phyloP scores from a whole-genome alignment of 2,113 vertebrate genomes.

The Brachirus orientalis region DNA sequence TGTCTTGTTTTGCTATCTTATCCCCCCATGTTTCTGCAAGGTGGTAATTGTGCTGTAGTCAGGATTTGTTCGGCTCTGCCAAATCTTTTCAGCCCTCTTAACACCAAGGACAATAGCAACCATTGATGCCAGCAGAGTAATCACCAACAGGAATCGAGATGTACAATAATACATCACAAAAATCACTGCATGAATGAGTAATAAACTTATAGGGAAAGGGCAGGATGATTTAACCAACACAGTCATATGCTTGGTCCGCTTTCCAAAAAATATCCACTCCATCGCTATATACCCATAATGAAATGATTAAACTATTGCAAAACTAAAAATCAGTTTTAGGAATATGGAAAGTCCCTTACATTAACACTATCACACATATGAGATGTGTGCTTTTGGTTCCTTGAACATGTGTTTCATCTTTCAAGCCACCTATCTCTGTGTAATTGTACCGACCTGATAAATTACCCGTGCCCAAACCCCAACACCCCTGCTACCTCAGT shows the following conservation, averaged over 20 bases:
- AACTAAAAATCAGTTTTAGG: conserved; percentile 16
- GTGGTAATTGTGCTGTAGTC: conserved; percentile 43
- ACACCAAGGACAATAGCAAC: conserved; percentile 35
- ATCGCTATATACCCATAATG: conserved; percentile 9
- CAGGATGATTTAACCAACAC: conserved; percentile 30
- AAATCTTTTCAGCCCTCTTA: conserved; percentile 45
- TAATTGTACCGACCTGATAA: conserved; percentile 28
- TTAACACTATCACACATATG: conserved; percentile 9
- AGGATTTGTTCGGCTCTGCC: conserved; percentile 26
- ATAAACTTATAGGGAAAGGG: conserved; percentile 19
- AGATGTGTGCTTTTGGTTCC: conserved; percentile 1
- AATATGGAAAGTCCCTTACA: conserved; percentile 42
- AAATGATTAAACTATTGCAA: conserved; percentile 37
- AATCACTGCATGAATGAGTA: conserved; percentile 34
- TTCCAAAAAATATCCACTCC: conserved; percentile 16
- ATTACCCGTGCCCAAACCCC: conserved; percentile 12
- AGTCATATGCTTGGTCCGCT: conserved; percentile 42
- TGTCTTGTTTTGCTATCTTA: conserved; percentile 13
- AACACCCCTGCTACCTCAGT: conserved; percentile 7
- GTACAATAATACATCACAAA: conserved; percentile 38
- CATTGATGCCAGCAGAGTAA: conserved; percentile 37
- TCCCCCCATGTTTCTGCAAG: conserved; percentile 6
- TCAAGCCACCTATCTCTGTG: conserved; percentile 11
- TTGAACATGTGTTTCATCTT: conserved; percentile 41
- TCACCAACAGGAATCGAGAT: conserved; percentile 39